phyloP scores from a whole-genome alignment of 2,113 vertebrate species.

The Sakesphorus luctuosus region DNA sequence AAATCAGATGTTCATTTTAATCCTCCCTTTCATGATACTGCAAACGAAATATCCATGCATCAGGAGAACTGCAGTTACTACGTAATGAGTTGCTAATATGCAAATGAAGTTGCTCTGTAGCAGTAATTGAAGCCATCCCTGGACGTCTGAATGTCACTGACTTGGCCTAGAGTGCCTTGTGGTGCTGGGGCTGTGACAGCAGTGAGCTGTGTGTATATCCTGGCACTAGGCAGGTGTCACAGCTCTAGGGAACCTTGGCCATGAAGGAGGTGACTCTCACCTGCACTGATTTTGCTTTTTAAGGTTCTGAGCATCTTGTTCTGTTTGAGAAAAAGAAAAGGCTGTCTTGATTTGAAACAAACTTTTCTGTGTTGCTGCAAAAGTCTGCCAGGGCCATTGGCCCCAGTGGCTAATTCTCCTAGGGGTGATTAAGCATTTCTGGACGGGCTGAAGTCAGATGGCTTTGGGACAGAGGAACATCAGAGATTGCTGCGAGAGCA shows the following conservation, averaged over 20 bases:
- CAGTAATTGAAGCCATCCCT: neutral
- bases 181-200: neutral
- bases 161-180: neutral
- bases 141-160: neutral
- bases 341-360: neutral
- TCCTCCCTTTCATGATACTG: neutral
- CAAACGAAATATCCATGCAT: neutral
- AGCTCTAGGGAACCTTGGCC: fast-evolving
- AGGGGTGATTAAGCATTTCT: neutral
- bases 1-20: neutral
- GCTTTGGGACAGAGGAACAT: neutral
- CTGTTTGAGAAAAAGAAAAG: fast-evolving
- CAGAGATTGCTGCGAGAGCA: neutral
- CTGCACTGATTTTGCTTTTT: neutral
- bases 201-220: neutral
- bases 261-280: neutral
- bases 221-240: fast-evolving
- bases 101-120: neutral
- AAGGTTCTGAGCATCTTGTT: neutral
- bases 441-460: neutral
- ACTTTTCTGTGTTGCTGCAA: neutral
- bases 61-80: neutral
- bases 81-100: neutral
- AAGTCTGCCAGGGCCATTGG: neutral
- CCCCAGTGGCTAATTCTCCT: neutral